Base-by-base conservation (phyloP, 2,797 vertebrate species). In the Leuciscus waleckii region DNA sequence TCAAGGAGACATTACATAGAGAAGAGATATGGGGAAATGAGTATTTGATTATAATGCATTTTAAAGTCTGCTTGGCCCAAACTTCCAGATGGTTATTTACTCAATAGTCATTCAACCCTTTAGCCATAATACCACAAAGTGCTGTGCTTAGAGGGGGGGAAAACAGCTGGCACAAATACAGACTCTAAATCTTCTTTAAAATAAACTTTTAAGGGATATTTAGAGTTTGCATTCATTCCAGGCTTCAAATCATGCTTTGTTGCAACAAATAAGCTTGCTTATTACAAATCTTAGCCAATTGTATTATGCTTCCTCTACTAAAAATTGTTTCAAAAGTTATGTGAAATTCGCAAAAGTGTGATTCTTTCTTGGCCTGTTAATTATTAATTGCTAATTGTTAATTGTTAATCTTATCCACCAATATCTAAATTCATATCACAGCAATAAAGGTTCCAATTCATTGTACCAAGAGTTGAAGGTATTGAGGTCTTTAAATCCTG, bases 1-100 rank as follows among this genome's bases (percentile, higher is more conserved):
- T 90, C 85, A 87, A 67, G 87, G 63, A 84, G 70, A 32, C 51
- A 68, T 65, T 63, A 70, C 58, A 54, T 77, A 61, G 70, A 88
- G 35, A 49, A 82, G 37, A 73, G 51, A 80, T 49, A 46, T 54
- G 29, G 63, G 37, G 51, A 85, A 61, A 39, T 49, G 6, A 32
- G 51, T 56, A 11, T 79, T 65, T 69, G 54, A 79, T 87, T 82
- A 77, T 43, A 46, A 41, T 80, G 82, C 56, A 56, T 71, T 84
- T 85, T 46, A 80, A 78, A 46, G 63, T 26, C 56, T 70, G 68
- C 71, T 43, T 74, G 56, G 29, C 41, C 21, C 26, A 86, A 88
- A 65, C 41, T 81, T 76, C 32, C 73, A 79, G 58, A 87, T 85
- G 85, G 79, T 32, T 51, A 68, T 56, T 63, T 75, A 85, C 43